Percentiles rank a stretch among this genome's conserved stretches.
phyloP scores from a whole-genome alignment of 2,113 vertebrate genomes.

The Carettochelys insculpta region DNA sequence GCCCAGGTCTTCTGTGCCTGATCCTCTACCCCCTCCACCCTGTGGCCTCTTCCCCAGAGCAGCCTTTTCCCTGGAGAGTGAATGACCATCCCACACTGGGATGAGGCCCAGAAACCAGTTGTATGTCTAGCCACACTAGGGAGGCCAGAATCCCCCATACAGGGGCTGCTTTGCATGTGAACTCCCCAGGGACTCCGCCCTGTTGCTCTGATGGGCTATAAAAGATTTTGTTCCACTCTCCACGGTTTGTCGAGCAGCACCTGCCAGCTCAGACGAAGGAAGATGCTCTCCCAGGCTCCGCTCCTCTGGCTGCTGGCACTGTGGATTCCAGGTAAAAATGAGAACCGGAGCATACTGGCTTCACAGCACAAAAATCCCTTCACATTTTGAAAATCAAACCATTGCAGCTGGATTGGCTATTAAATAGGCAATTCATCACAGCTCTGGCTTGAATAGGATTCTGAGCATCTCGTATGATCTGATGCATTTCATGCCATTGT shows the following conservation, averaged over 20 bases:
- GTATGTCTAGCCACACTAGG: too few relatives aligned
- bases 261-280: neutral
- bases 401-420: too few relatives aligned
- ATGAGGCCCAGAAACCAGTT: neutral
- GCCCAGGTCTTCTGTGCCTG: too few relatives aligned
- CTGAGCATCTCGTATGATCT: too few relatives aligned
- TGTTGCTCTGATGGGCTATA: neutral
- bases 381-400: neutral
- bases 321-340: neutral
- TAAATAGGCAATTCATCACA: too few relatives aligned
- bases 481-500: too few relatives aligned
- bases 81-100: too few relatives aligned
- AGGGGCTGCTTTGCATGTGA: neutral
- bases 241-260: neutral
- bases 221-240: neutral
- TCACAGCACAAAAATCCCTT: neutral
- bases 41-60: too few relatives aligned
- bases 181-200: neutral
- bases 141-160: too few relatives aligned
- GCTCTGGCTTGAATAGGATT: too few relatives aligned
- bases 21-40: too few relatives aligned
- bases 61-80: too few relatives aligned
- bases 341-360: neutral
- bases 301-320: neutral
- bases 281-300: neutral